Conservation (phyloP, 1,140 invertebrate species). For the Drosophila ohnishii region DNA sequence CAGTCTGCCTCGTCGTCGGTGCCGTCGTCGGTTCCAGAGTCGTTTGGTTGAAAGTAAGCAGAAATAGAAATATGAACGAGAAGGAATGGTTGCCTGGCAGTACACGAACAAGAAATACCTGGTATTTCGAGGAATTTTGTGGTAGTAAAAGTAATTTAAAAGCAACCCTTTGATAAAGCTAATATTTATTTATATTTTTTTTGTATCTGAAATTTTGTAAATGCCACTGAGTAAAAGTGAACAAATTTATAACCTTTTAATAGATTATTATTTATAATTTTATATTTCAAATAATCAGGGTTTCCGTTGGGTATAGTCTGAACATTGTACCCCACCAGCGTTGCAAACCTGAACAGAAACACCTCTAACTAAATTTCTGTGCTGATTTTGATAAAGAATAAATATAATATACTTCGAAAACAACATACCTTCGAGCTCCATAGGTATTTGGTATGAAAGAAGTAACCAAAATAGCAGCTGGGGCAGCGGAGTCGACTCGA, state of each 20-base stretch:
- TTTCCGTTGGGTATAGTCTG: neutral
- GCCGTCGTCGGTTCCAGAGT: conserved; percentile 16
- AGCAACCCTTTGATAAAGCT: neutral
- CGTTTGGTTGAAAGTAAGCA: conserved; percentile 65
- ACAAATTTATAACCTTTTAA: neutral
- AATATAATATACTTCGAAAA: neutral
- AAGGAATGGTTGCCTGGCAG: conserved; percentile 12
- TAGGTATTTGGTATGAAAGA: conserved; percentile 44
- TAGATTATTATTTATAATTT: neutral
- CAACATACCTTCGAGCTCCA: neutral
- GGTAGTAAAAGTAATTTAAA: neutral
- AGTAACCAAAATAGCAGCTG: conserved; percentile 76
- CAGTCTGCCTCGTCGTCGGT: conserved; percentile 23
- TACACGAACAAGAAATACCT: conserved; percentile 17
- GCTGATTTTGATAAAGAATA: neutral
- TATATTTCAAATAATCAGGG: too few relatives aligned
- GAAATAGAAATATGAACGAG: conserved; percentile 79
- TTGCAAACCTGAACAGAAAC: neutral
- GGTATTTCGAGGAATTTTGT: neutral
- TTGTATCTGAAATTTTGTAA: neutral
- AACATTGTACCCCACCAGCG: accelerated
- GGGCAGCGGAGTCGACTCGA: conserved; percentile 23
- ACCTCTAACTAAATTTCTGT: accelerated
- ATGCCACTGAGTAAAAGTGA: neutral
- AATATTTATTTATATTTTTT: neutral